These are phyloP conservation scores for Helobdella robusta DNA, from an alignment of 2,888 invertebrate species.

Conservation along the genomic window DNA sequence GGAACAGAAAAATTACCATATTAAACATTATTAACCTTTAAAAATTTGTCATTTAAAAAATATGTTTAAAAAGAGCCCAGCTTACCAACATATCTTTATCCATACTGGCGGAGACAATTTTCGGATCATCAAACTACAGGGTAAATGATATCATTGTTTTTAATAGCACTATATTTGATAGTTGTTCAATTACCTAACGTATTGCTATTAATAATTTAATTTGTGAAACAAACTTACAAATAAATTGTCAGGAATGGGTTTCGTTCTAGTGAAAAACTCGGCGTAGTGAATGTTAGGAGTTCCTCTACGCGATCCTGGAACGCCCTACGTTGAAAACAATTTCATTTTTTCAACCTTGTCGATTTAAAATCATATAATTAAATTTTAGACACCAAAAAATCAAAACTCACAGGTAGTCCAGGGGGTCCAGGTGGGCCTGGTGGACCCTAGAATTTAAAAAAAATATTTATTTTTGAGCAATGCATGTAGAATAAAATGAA, in stretches of 20 bases:
- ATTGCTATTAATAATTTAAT: not conserved
- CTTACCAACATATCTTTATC: conserved; percentile 14
- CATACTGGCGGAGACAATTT: conserved; percentile 13
- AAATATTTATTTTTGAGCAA: not conserved
- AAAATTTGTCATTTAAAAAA: not conserved
- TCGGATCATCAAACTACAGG: conserved; percentile 14
- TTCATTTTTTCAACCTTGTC: too few species aligned
- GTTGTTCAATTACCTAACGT: too few species aligned
- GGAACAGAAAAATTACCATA: not conserved
- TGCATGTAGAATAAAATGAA: not conserved
- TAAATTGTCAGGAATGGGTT: conserved; percentile 8
- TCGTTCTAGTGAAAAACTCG: conserved; percentile 20
- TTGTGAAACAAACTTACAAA: conserved; percentile 12
- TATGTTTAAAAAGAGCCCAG: not conserved
- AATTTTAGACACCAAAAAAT: not conserved
- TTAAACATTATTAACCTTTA: not conserved
- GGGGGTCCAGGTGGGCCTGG: conserved; percentile 28
- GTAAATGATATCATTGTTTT: too few species aligned
- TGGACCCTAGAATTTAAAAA: conserved; percentile 29
- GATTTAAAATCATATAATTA: too few species aligned
- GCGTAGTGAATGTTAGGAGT: conserved; percentile 12
- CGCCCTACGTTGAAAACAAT: conserved; percentile 9
- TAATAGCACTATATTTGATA: too few species aligned
- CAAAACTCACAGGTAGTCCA: conserved; percentile 23
- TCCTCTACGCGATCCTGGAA: conserved; percentile 23